Evolutionary conservation across 1,140 invertebrate species (phyloP).

Genomic region (Panonychus citri): DNA sequence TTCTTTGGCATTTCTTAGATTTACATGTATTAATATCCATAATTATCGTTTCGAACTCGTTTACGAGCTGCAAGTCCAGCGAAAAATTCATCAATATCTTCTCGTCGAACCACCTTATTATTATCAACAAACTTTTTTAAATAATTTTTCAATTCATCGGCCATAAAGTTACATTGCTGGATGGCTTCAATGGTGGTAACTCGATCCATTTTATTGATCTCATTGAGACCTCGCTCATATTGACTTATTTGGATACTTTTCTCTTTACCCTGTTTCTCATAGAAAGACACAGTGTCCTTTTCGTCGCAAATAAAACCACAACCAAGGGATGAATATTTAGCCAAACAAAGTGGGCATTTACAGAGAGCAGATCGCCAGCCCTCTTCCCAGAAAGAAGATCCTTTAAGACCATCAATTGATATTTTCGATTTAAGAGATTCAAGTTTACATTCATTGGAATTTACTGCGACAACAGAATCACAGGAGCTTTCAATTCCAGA

Average conservation of each 20-base stretch:
- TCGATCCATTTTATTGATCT: slow-evolving; percentile 46
- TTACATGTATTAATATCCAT: no score
- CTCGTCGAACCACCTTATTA: slow-evolving; percentile 59
- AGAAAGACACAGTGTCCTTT: slow-evolving; percentile 58
- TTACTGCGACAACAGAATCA: background rate
- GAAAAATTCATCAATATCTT: slow-evolving; percentile 78
- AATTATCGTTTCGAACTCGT: background rate
- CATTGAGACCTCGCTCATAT: slow-evolving; percentile 49
- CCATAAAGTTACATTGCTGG: slow-evolving; percentile 63
- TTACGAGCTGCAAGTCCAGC: slow-evolving; percentile 17
- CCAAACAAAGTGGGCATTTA: slow-evolving; percentile 11
- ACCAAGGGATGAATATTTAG: slow-evolving; percentile 19
- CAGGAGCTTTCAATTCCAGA: background rate
- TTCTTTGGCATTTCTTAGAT: no score
- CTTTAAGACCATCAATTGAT: slow-evolving; percentile 6
- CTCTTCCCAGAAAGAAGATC: slow-evolving; percentile 38
- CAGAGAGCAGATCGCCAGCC: slow-evolving; percentile 34
- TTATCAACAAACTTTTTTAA: slow-evolving; percentile 62
- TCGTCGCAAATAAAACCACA: slow-evolving; percentile 44
- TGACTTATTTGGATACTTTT: slow-evolving; percentile 20
- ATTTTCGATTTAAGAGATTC: background rate
- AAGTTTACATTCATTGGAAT: background rate
- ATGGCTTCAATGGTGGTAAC: slow-evolving; percentile 63
- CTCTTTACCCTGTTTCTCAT: slow-evolving; percentile 42
- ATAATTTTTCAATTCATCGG: slow-evolving; percentile 55